Evolutionary conservation across 30 jellyfish, hydroid and myxozoan species (phyloP).

Genomic region (Turritopsis rubra): DNA sequence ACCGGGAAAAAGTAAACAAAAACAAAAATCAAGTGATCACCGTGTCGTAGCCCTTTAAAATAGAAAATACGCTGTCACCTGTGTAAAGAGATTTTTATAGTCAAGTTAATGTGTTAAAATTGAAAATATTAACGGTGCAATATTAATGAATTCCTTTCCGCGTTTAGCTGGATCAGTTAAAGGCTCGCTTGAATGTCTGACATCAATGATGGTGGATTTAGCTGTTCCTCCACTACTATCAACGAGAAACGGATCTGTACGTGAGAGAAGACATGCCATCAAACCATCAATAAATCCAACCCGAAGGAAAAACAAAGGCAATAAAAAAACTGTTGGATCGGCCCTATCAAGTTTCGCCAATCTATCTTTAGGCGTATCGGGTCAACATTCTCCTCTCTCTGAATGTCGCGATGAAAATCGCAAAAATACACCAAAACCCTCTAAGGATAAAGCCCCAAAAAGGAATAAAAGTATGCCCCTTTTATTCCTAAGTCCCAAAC

Average conservation of each 20-base stretch:
- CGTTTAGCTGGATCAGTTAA: slow-evolving; percentile 49
- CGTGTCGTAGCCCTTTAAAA: too few species aligned
- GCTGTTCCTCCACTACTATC: slow-evolving; percentile 35
- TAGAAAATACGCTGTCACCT: too few species aligned
- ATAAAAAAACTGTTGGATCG: neutral
- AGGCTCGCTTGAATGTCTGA: slow-evolving; percentile 48
- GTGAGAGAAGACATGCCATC: slow-evolving; percentile 53
- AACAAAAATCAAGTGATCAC: too few species aligned
- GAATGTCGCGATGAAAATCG: neutral
- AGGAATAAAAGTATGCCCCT: neutral
- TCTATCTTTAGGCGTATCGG: neutral
- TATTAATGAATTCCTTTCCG: neutral
- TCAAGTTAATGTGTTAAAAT: too few species aligned
- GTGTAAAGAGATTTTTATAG: too few species aligned
- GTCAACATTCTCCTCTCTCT: neutral
- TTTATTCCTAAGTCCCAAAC: neutral
- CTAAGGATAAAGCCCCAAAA: neutral
- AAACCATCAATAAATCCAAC: slow-evolving; percentile 46
- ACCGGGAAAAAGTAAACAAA: too few species aligned
- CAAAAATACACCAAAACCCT: too few species aligned
- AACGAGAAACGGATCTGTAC: slow-evolving; percentile 29
- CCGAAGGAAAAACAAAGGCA: neutral
- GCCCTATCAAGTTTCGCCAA: neutral
- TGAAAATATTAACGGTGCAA: too few species aligned
- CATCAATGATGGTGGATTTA: slow-evolving; percentile 78